Evolutionary conservation across 2,797 vertebrate genomes (phyloP), one percentile per base, ranked within the genome.

Genomic region (Craterocephalus amniculus): DNA sequence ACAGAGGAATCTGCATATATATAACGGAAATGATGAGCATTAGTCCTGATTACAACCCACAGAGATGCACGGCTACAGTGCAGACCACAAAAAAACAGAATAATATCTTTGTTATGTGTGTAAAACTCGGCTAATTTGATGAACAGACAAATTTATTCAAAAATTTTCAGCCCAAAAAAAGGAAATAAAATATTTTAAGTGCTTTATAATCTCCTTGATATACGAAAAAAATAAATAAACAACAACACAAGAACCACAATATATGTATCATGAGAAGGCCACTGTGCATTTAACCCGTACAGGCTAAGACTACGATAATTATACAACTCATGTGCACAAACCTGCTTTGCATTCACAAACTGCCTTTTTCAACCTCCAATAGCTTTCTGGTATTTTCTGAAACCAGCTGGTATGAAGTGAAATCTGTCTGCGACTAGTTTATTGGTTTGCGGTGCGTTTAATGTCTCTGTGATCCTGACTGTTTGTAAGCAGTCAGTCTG

Each of bases 221-320:
- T 13, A 49, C 63, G 62, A 59, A 43, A 73, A 68, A 52, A 82
- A 74, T 56, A 77, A 54, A 76, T 40, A 74, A 4, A 59, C 57
- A 70, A 16, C 18, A 62, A 29, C 45, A 11, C 54, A 31, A n/a
- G 27, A 72, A 72, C 66, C 36, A 54, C 3, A 48, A 54, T 4
- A 48, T 56, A 49, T 49, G 58, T 0, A 26, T 76, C 43, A 58
- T 35, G 54, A 69, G 70, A 90, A 92, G 89, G 88, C 73, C 87
- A 87, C 86, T 77, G 77, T 69, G 67, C 34, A 34, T 68, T 65
- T 36, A 32, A 58, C 51, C 49, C 65, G 43, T 6, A 57, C 26
- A 59, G 32, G 12, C 45, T 34, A 4, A 27, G 3, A 64, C 56
- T 14, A 70, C 16, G 14, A 49, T 26, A 31, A 26, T 55, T 24